These are phyloP conservation scores for Brenthis hecate DNA, from an alignment of 2,888 invertebrate genomes.

Conservation along the genomic window DNA sequence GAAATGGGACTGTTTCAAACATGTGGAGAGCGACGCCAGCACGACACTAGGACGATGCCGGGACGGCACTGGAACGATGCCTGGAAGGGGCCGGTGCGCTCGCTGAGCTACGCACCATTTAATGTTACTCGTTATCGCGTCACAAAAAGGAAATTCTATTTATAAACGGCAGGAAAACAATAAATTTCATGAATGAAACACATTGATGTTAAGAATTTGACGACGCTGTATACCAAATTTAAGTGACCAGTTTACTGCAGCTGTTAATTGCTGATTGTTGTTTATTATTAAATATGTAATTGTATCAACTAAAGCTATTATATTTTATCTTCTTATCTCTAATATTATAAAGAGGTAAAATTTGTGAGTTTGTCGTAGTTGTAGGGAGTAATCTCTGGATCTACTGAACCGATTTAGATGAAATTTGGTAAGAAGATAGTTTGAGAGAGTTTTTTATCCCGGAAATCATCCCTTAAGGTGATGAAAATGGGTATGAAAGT, in stretches of 20 bases:
- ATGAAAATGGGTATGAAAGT: no score
- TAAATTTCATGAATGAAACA: conserved; percentile 32
- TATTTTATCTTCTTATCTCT: no score
- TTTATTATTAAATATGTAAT: not conserved
- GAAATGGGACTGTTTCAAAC: conserved; percentile 2
- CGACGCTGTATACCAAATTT: conserved; percentile 6
- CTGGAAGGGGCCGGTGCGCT: not conserved
- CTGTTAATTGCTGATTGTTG: not conserved
- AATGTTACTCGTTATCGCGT: conserved; percentile 25
- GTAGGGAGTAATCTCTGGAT: no score
- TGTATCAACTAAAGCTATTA: no score
- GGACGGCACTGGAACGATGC: no score
- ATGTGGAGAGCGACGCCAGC: not conserved
- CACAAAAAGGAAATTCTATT: conserved; percentile 21
- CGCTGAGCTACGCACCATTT: conserved; percentile 5
- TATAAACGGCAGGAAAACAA: conserved; percentile 27
- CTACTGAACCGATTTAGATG: no score
- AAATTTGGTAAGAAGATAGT: no score
- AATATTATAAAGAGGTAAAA: no score
- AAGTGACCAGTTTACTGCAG: not conserved
- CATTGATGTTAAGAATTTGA: conserved; percentile 5
- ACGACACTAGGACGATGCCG: no score
- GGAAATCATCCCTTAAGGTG: no score
- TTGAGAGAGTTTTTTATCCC: no score
- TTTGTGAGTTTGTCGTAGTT: no score